phyloP scores from a whole-genome alignment of 2,113 vertebrate species.

The Epinephelus lanceolatus region DNA sequence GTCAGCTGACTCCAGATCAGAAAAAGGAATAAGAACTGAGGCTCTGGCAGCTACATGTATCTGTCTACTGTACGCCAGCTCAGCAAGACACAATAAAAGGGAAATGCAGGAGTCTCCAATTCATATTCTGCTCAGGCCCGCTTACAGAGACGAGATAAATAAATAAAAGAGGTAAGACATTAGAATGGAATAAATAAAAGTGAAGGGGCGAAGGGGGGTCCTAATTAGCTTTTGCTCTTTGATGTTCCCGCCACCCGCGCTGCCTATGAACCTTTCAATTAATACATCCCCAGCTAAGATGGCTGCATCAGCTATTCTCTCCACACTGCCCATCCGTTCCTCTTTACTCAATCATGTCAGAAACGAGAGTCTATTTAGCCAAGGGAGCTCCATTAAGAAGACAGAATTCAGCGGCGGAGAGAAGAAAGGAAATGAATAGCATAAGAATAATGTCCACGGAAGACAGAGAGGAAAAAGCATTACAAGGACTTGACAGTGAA shows the following conservation, averaged over 20 bases:
- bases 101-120: slow-evolving; percentile 41
- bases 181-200: slow-evolving; percentile 80
- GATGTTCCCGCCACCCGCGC: slow-evolving; percentile 76
- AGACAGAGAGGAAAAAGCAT: slow-evolving; percentile 32
- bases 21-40: slow-evolving; percentile 10
- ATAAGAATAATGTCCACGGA: slow-evolving; percentile 53
- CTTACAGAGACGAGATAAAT: slow-evolving; percentile 60
- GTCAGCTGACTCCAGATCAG: no score
- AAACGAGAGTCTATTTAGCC: slow-evolving; percentile 75
- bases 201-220: slow-evolving; percentile 59
- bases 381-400: slow-evolving; percentile 76
- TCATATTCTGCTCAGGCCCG: slow-evolving; percentile 69
- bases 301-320: slow-evolving; percentile 81
- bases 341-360: slow-evolving; percentile 77
- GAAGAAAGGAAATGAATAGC: slow-evolving; percentile 59
- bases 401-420: slow-evolving; percentile 45
- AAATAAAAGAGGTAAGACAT: slow-evolving; percentile 72
- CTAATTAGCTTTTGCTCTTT: slow-evolving; percentile 85
- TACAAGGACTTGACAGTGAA: slow-evolving; percentile 39
- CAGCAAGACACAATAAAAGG: slow-evolving; percentile 60
- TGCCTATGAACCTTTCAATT: slow-evolving; percentile 83
- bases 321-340: slow-evolving; percentile 59
- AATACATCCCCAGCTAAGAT: slow-evolving; percentile 73
- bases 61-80: slow-evolving; percentile 57
- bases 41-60: slow-evolving; percentile 34